Percentiles rank a stretch among this genome's conserved stretches.
phyloP scores from a whole-genome alignment of 2,797 vertebrate species.

The Lophura swinhoii region DNA sequence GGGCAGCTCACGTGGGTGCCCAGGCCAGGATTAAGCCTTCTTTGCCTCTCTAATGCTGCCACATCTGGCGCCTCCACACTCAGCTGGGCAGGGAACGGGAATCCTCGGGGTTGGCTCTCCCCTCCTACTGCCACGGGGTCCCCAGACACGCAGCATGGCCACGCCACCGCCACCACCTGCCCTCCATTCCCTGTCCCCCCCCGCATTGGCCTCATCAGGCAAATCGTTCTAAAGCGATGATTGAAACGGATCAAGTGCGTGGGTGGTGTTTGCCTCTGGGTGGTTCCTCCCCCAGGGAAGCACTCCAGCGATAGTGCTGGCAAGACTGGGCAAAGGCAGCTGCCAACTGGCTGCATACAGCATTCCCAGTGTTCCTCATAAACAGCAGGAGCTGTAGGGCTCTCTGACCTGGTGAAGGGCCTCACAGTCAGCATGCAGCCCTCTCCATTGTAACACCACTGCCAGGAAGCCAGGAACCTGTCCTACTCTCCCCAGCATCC shows the following conservation, averaged over 20 bases:
- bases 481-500: not conserved
- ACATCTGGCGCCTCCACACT: slow-evolving; percentile 66
- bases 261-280: slow-evolving; percentile 43
- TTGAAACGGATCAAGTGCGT: not conserved
- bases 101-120: slow-evolving; percentile 47
- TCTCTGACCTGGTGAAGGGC: not conserved
- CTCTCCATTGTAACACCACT: not conserved
- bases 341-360: not conserved
- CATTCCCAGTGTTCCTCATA: not conserved
- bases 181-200: not conserved
- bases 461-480: not conserved
- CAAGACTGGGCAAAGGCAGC: not conserved
- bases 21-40: slow-evolving; percentile 61
- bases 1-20: slow-evolving; percentile 43
- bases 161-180: not conserved
- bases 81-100: slow-evolving; percentile 23
- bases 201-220: not conserved
- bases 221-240: slow-evolving; percentile 46
- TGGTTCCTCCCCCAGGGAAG: slow-evolving; percentile 28
- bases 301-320: not conserved
- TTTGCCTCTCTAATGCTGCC: slow-evolving; percentile 75
- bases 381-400: not conserved
- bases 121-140: not conserved
- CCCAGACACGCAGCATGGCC: not conserved
- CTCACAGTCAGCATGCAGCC: not conserved